phyloP scores from a whole-genome alignment of 2,113 vertebrate genomes.

The Chloropsis hardwickii region DNA sequence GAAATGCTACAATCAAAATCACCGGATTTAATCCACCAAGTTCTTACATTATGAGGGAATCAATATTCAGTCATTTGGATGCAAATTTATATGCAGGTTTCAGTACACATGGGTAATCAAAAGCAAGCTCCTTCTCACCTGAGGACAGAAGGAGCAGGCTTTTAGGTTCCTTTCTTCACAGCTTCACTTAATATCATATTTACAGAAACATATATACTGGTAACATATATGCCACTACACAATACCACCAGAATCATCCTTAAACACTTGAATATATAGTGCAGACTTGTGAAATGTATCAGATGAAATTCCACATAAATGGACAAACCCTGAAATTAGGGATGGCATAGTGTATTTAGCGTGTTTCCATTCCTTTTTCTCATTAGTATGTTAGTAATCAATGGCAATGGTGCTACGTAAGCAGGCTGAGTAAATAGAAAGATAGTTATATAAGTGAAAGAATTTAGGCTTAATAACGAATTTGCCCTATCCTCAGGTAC shows the following conservation, averaged over 20 bases:
- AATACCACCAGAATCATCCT: conserved; percentile 74
- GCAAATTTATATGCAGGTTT: conserved; percentile 20
- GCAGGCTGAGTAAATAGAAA: conserved; percentile 49
- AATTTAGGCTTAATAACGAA: background rate
- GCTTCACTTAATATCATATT: conserved; percentile 59
- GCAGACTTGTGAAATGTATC: conserved; percentile 79
- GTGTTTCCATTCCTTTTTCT: conserved; percentile 67
- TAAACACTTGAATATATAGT: conserved; percentile 87
- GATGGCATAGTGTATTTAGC: conserved; percentile 31
- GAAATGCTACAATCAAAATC: conserved; percentile 56
- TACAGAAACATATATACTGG: conserved; percentile 60
- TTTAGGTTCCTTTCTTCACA: conserved; percentile 57
- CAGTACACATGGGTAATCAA: conserved; percentile 12
- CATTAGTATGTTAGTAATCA: conserved; percentile 56
- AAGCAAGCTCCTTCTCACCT: conserved; percentile 48
- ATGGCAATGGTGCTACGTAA: conserved; percentile 74
- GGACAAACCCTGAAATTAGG: conserved; percentile 57
- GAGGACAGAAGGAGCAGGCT: conserved; percentile 45
- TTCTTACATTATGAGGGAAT: conserved; percentile 61
- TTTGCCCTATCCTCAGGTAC: conserved; percentile 60
- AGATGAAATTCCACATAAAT: conserved; percentile 77
- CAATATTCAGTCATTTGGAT: conserved; percentile 41
- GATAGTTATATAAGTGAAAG: conserved; percentile 22
- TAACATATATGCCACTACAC: conserved; percentile 63
- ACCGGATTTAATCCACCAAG: conserved; percentile 9